These are phyloP conservation scores for Nycteola revayana DNA, from an alignment of 2,888 invertebrate genomes.

Conservation along the genomic window DNA sequence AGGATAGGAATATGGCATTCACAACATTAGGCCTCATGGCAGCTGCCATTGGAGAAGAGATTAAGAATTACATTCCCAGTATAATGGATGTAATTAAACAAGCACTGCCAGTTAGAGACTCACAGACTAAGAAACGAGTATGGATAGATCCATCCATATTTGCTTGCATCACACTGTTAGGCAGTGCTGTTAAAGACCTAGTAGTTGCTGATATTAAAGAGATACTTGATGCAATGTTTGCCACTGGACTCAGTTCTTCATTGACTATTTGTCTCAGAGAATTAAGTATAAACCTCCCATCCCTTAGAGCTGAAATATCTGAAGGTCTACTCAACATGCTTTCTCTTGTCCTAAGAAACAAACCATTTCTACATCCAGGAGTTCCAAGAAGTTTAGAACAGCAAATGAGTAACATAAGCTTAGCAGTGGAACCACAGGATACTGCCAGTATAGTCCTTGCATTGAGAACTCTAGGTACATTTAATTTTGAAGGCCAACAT, in stretches of 20 bases:
- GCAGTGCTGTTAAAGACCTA: conserved; percentile 91
- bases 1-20: conserved; percentile 93
- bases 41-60: conserved; percentile 92
- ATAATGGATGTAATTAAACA: conserved; percentile 93
- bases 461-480: conserved; percentile 93
- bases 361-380: conserved; percentile 90
- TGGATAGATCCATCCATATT: conserved; percentile 94
- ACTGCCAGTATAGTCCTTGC: conserved; percentile 94
- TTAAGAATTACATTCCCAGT: conserved; percentile 89
- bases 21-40: conserved; percentile 95
- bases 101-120: conserved; percentile 89
- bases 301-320: conserved; percentile 94
- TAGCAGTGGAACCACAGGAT: conserved; percentile 84
- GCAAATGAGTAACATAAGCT: conserved; percentile 69
- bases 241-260: conserved; percentile 94
- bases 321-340: conserved; percentile 96
- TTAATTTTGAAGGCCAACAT: conserved; percentile 93
- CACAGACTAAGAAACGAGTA: conserved; percentile 87
- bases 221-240: conserved; percentile 94
- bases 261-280: conserved; percentile 95
- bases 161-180: conserved; percentile 95
- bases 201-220: conserved; percentile 91
- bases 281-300: conserved; percentile 93
- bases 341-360: conserved; percentile 94
- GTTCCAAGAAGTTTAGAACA: conserved; percentile 85